Evolutionary conservation across 2,113 vertebrate genomes (phyloP), one percentile per base, ranked within the genome.

Genomic region (Seriola aureovittata): DNA sequence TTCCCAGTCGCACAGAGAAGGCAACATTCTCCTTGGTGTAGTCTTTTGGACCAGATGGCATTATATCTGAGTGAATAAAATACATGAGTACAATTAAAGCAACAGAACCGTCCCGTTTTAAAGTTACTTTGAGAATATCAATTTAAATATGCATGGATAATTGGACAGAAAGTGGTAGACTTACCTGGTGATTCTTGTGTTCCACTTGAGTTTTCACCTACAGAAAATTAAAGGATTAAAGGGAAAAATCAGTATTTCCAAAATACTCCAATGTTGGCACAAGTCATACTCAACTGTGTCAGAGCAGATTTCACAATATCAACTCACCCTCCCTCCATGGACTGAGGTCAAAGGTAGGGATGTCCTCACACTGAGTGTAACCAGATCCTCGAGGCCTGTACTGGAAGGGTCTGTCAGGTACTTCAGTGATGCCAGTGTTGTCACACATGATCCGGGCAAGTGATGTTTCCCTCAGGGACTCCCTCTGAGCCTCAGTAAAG

Each of bases 381-480:
- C 85, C 88, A 0, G 44, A 7, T 0, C 86, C 82, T 12, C 88
- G 80, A 38, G 86, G 75, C 0, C 57, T 71, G 54, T 82, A 95
- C 25, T 34, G 65, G 82, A 96, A 95, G 25, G 93, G 90, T 21
- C 83, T 58, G 0, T 7, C 0, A 4, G 95, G 95, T 11, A 96
- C 78, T 2, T 92, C 92, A 12, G 46, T 71, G 78, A 96, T 92
- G 2, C 92, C 93, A 0, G 93, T 95, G 88, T 96, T 96, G 85
- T 96, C 95, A 34, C 96, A 96, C 74, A 95, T 93, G 58, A 96
- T 93, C 2, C 93, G 88, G 3, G 95, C 82, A 23, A 96, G 34
- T 7, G 93, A 94, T 0, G 86, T 84, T 0, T 63, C 12, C 8
- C 40, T 66, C 38, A 96, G 55, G 1, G 93, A 80, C 0, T 0